Evolutionary conservation across 2,888 invertebrate genomes (phyloP).

Genomic region (Dryadula phaetusa): DNA sequence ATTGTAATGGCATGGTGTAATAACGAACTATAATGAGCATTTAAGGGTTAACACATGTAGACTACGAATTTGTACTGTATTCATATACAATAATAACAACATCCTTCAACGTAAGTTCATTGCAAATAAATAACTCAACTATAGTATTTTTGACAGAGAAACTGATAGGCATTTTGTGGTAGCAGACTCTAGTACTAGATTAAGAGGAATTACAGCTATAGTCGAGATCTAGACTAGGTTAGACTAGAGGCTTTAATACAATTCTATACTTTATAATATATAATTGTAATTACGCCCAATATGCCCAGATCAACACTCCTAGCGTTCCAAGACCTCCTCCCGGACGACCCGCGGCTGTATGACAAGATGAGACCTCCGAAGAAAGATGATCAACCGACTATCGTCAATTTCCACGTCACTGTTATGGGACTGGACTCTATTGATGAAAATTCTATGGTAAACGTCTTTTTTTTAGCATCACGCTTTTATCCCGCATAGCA

Average conservation of each 20-base stretch:
- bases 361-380: slow-evolving; percentile 98
- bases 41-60: slow-evolving; percentile 14
- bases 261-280: slow-evolving; percentile 23
- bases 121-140: background rate
- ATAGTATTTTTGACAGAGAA: background rate
- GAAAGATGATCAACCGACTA: slow-evolving; percentile 93
- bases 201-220: slow-evolving; percentile 2
- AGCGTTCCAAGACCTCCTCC: slow-evolving; percentile 92
- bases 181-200: slow-evolving; percentile 1
- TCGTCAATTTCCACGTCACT: slow-evolving; percentile 95
- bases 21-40: background rate
- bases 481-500: no score
- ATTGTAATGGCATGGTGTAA: background rate
- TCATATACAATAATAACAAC: background rate
- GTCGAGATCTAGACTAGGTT: slow-evolving; percentile 8
- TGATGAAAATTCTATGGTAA: slow-evolving; percentile 97
- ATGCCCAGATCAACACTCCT: slow-evolving; percentile 87
- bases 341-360: slow-evolving; percentile 93
- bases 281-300: slow-evolving; percentile 30
- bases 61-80: background rate
- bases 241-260: slow-evolving; percentile 17
- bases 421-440: slow-evolving; percentile 98
- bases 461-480: no score
- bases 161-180: slow-evolving; percentile 15
- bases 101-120: background rate